These are phyloP conservation scores for Castor canadensis DNA, from an alignment of 2,113 vertebrate genomes.

Conservation along the genomic window DNA sequence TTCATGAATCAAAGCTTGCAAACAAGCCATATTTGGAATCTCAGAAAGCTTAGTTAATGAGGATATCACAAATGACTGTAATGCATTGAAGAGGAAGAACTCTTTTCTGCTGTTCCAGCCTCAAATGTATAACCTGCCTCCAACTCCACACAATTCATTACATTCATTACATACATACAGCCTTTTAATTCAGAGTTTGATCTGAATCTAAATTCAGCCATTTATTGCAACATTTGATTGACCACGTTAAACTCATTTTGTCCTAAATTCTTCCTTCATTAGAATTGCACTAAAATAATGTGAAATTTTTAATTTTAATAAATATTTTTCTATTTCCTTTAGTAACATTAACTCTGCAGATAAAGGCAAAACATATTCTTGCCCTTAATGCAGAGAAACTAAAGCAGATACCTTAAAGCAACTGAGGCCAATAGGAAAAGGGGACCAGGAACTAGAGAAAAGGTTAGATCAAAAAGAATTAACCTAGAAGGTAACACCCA, in stretches of 20 bases:
- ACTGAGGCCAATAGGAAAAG: too few species aligned
- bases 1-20: neutral
- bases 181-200: neutral
- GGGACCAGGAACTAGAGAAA: too few species aligned
- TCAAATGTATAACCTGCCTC: neutral
- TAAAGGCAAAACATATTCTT: fast-evolving
- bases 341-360: neutral
- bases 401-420: too few species aligned
- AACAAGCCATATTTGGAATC: neutral
- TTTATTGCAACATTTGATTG: neutral
- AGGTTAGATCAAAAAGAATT: too few species aligned
- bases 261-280: neutral
- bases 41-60: neutral
- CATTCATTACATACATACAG: neutral
- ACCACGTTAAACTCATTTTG: neutral
- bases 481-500: too few species aligned
- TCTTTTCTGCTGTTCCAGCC: neutral
- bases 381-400: too few species aligned
- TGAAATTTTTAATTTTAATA: neutral
- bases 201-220: neutral
- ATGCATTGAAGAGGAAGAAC: neutral
- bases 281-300: neutral
- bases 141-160: neutral
- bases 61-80: neutral
- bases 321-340: neutral